Evolutionary conservation across 1,140 invertebrate species (phyloP), one percentile per base, ranked within the genome.

Genomic region (Drosophila ercepeae): DNA sequence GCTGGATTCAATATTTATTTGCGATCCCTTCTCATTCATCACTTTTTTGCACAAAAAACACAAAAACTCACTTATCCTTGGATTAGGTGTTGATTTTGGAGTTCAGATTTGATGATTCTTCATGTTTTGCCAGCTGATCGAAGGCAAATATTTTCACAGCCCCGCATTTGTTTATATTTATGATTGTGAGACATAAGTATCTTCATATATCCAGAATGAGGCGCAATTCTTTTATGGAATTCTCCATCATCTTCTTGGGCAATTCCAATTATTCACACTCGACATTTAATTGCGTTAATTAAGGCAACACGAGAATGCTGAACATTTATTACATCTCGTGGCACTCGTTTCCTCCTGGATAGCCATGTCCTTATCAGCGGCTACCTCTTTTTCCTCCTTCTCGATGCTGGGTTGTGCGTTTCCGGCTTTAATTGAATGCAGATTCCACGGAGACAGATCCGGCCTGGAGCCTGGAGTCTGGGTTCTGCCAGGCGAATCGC

Each of bases 381-480:
- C 46, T 51, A 46, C 23, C 51, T 59, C 36, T 45, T 14, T 39
- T 34, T 60, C 44, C 18, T 18, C 39, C n/a, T 9, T 13, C 9
- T 4, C 29, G 2, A 2, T 11, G 13, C 39, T 18, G 7, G 14
- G 1, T 8, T 23, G 65, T 54, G 68, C 69, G 58, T 73, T 73
- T 73, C 69, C 69, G 69, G 69, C 57, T 27, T 63, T 73, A 73
- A 73, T 73, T 73, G 69, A 72, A 73, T 73, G 57, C 57, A 73
- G 69, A 71, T 60, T 49, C 53, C 53, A 34, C 41, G 7, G 39
- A 58, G 51, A 53, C 7, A 32, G 7, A 32, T 11, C n/a, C 2
- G 11, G n/a, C 18, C 42, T 3, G 18, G 11, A 8, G 9, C 18
- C 34, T 19, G 9, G 14, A 3, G 19, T 1, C 7, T 13, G 18